Evolutionary conservation across 1,140 invertebrate species (phyloP), one percentile per base, ranked within the genome.

Genomic region (Theocolax elegans): DNA sequence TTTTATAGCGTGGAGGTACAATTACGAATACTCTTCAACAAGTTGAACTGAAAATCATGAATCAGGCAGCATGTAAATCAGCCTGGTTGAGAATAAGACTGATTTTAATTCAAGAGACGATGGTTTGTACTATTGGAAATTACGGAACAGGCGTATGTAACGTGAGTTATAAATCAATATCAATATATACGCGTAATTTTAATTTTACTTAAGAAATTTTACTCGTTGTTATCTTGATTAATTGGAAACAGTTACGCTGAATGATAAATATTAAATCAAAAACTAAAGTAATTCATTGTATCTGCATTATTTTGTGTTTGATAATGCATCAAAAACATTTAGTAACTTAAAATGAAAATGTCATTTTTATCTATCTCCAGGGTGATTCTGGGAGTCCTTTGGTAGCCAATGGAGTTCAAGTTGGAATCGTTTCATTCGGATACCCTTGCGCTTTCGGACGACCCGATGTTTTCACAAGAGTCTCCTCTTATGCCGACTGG

Each of bases 391-490:
- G 53, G 19, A 31, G 88, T 60, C 88, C 88, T 44, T 46, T 90
- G 53, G 80, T 83, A 10, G 29, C 29, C 12, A 53, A 78, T 48
- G 77, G 80, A 10, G 71, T 83, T 68, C 77, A 89, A 12, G 84
- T 88, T 44, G 90, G 90, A 38, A 79, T 91, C 23, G 87, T 89
- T 3, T 90, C 89, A 10, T 90, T 88, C 83, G 90, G 89, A 1
- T 83, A 84, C n/a, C 87, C 88, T 1, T 91, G 89, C 75, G 89
- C 88, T 21, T 66, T 78, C 15, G 88, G 87, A 8, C 84, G 84
- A 63, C 90, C 89, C 6, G 90, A 90, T 72, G 88, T 91, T 3
- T 90, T 88, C 56, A 89, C 89, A 10, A 81, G 86, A 71, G 84
- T 89, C 15, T 78, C 71, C 10, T 73, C 78, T 4, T 88, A 86